These are phyloP conservation scores for Lithobates pipiens DNA, from an alignment of 2,797 vertebrate genomes.

Conservation along the genomic window DNA sequence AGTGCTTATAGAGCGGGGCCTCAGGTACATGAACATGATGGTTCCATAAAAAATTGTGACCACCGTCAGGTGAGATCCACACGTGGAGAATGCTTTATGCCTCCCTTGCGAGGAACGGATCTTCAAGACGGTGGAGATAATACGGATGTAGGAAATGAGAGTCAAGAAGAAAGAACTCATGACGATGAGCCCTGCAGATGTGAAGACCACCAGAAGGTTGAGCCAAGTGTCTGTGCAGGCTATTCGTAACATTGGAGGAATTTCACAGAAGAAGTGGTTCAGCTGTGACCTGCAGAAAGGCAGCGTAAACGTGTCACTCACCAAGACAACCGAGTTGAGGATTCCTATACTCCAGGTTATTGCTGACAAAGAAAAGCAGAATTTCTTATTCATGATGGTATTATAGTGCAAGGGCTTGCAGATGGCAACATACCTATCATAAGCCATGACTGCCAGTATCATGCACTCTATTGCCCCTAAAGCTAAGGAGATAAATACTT, in stretches of 20 bases:
- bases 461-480: slow-evolving; percentile 25
- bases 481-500: slow-evolving; percentile 21
- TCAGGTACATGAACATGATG: slow-evolving; percentile 41
- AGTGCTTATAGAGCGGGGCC: background rate
- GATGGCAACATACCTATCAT: slow-evolving; percentile 19
- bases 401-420: slow-evolving; percentile 36
- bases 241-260: slow-evolving; percentile 27
- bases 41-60: slow-evolving; percentile 31
- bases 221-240: slow-evolving; percentile 28
- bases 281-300: slow-evolving; percentile 26
- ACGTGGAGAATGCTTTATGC: slow-evolving; percentile 31
- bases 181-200: slow-evolving; percentile 9
- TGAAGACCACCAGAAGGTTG: slow-evolving; percentile 16
- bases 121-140: slow-evolving; percentile 27
- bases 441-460: slow-evolving; percentile 23
- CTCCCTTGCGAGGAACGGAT: slow-evolving; percentile 26
- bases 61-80: slow-evolving; percentile 29
- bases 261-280: slow-evolving; percentile 28
- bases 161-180: slow-evolving; percentile 17
- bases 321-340: background rate
- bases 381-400: slow-evolving; percentile 15
- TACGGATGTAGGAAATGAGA: slow-evolving; percentile 23
- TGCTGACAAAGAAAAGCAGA: background rate
- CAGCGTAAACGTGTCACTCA: slow-evolving; percentile 16
- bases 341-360: slow-evolving; percentile 18